Evolutionary conservation across 2,888 invertebrate species (phyloP), one percentile per base, ranked within the genome.

Genomic region (Antheraea assamensis): DNA sequence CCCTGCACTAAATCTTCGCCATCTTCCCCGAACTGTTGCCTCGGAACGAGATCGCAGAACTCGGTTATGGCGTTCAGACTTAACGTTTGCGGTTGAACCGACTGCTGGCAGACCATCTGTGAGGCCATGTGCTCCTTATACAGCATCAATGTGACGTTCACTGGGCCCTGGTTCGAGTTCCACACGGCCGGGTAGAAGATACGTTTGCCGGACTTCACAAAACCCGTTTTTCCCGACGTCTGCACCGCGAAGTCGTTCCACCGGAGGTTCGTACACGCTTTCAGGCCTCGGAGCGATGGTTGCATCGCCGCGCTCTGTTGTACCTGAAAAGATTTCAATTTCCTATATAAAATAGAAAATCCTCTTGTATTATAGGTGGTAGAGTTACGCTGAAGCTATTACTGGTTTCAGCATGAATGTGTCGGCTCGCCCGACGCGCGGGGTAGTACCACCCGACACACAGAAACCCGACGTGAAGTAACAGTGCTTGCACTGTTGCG

Each of bases 111-210:
- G 13, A 96, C 95, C 78, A 96, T 87, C 77, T 96, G 96, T 24
- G 95, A 96, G 0, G 95, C 95, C 89, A 96, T 93, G 79, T 96
- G 95, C 79, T 96, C 96, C 75, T 95, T 95, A 72, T 96, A 95
- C 71, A 96, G 91, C 85, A 96, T 96, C 80, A 96, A 85, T 0
- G 97, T 97, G 0, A 97, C 96, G 73, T 96, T 96, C 19, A 96
- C 95, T 3, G 96, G 96, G 3, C 96, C 96, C 79, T 92, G 94
- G 85, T 86, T 95, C 42, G 95, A 95, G 75, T 95, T 95, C 97
- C 97, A 98, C 3, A 96, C 89, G 0, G 97, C 98, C 30, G 97
- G 96, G 87, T 96, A 96, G 93, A 98, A 98, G 78, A 96, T 95
- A 72, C 97, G 94, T 81, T 96, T 96, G 74, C 97, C 97, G 1